Base-by-base conservation (phyloP, 2,888 invertebrate species). In the Esperia sulphurella region DNA sequence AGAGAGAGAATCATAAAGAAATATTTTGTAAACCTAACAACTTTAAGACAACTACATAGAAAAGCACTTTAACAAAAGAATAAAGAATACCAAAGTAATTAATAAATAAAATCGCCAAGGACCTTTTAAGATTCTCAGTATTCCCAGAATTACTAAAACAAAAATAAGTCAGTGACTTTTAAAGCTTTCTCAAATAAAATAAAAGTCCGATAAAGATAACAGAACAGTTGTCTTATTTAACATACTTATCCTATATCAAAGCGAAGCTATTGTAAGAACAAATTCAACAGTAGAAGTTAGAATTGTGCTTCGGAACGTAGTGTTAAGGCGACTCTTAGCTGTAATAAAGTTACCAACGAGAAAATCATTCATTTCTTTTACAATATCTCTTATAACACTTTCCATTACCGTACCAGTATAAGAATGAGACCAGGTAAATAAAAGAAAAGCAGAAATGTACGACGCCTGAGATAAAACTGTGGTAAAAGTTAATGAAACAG, bases 301-400 rank as follows among this genome's bases (percentile, higher is more conserved):
- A 48, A 47, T 49, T 47, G 46, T 48, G 45, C 42, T 47, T 48
- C 37, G 28, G 45, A 52, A 59, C 55, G 53, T 57, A 49, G 61
- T 63, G 58, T 60, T 61, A 61, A 60, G 56, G 55, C 46, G 53
- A 61, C 54, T 54, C 53, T 48, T 52, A 53, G 52, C 53, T 46
- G 56, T 59, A 59, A 59, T 59, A 61, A 64, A 61, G 57, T 61
- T 54, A 50, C 43, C 49, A 37, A 56, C 55, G 50, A 53, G 48
- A 38, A 51, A 45, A 51, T 35, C 45, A 28, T 38, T 41, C 12
- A 9, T 14, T n/a, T 8, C 1, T 43, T 49, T 37, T 40, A 31
- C n/a, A 29, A 41, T 40, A 45, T 51, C 44, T 45, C 41, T 21
- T 10, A 12, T 21, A 29, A n/a, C 41, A 10, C 3, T 4, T 52